These are phyloP conservation scores for Pandemis corylana DNA, from an alignment of 2,888 invertebrate genomes.

Conservation along the genomic window DNA sequence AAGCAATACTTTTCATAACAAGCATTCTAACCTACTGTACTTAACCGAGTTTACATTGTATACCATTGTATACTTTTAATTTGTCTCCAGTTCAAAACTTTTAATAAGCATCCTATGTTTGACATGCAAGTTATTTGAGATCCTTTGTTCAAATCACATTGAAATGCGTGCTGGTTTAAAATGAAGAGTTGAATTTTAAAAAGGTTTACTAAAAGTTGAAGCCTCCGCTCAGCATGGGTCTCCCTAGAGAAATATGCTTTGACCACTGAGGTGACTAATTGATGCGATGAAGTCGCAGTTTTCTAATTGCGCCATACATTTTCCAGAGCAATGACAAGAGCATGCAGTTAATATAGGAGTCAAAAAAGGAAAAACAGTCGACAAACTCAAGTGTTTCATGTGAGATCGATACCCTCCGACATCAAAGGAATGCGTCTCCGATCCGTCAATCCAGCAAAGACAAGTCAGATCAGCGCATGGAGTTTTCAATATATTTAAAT, in stretches of 20 bases:
- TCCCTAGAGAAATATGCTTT: constrained; percentile 2
- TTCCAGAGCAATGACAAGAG: background rate
- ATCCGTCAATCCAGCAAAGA: constrained; percentile 1
- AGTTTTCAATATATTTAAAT: constrained; percentile 45
- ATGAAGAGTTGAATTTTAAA: background rate
- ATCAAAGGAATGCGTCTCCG: constrained; percentile 11
- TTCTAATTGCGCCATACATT: background rate
- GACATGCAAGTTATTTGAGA: background rate
- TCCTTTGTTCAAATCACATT: background rate
- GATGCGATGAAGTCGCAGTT: background rate
- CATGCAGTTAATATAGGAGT: background rate
- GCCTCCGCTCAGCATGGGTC: background rate
- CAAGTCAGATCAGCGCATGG: constrained; percentile 4
- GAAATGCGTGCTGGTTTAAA: background rate
- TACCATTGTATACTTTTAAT: constrained; percentile 20
- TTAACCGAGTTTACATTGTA: background rate
- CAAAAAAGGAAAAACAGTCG: background rate
- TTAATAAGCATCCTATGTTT: constrained; percentile 23
- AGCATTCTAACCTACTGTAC: background rate
- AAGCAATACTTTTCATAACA: background rate
- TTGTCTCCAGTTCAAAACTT: constrained; percentile 21
- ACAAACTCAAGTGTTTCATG: background rate
- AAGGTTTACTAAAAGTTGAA: background rate
- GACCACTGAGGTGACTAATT: background rate
- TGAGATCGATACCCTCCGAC: background rate